Percentiles rank a stretch among this genome's conserved stretches.
Evolutionary conservation across 2,797 vertebrate genomes (phyloP).

Genomic region (Eremophila alpestris): DNA sequence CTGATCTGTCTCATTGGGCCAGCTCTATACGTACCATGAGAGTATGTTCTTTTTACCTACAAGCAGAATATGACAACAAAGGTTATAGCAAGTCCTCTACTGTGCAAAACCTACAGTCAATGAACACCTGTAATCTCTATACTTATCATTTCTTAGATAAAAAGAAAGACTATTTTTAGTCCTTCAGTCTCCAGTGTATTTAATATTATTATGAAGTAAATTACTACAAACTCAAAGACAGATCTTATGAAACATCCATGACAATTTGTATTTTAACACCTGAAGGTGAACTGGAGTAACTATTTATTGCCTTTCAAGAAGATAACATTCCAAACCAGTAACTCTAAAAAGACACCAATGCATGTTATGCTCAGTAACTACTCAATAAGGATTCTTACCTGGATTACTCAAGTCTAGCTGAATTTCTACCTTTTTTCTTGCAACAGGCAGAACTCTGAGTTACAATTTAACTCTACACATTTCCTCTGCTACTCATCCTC

Average conservation of each 20-base stretch:
- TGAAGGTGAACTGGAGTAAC: not conserved
- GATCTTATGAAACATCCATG: not conserved
- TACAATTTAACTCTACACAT: not conserved
- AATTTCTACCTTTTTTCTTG: not conserved
- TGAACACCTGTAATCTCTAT: not conserved
- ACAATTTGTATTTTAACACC: not conserved
- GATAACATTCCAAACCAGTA: not conserved
- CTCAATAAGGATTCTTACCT: not conserved
- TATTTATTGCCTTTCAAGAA: not conserved
- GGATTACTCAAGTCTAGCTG: not conserved
- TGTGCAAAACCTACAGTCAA: not conserved
- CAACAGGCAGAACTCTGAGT: not conserved
- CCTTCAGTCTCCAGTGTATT: not conserved
- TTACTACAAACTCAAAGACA: not conserved
- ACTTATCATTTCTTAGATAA: not conserved
- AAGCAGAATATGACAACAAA: slow-evolving; percentile 36
- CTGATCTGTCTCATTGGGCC: slow-evolving; percentile 98
- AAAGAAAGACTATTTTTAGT: not conserved
- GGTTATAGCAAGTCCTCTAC: not conserved
- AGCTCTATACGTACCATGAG: slow-evolving; percentile 95
- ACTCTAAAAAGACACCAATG: not conserved
- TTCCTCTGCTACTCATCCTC: not conserved
- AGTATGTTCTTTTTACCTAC: slow-evolving; percentile 97
- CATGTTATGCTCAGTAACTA: not conserved
- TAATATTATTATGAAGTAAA: not conserved